Conservation (phyloP, 2,888 invertebrate genomes). For the Limnephilus rhombicus region DNA sequence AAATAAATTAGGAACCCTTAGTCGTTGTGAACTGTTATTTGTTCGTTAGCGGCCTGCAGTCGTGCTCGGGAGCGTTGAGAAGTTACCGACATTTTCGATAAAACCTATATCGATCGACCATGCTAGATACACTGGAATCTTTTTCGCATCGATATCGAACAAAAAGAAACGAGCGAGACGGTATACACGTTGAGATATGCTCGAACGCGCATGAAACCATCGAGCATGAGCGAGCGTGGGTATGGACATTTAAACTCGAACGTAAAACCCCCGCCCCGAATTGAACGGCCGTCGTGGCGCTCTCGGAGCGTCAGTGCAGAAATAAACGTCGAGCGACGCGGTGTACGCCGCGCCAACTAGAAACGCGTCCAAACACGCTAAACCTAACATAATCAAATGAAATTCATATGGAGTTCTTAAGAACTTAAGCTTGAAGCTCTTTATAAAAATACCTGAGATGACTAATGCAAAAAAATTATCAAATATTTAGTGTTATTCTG, state of each 20-base stretch:
- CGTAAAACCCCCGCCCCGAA: not conserved
- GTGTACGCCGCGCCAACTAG: not conserved
- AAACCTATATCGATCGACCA: no score
- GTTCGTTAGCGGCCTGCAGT: no score
- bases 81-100: no score
- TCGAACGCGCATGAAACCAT: no score
- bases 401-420: not conserved
- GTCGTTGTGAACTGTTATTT: no score
- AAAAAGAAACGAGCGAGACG: no score
- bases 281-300: slow-evolving; percentile 22
- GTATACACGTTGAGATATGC: no score
- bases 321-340: slow-evolving; percentile 18
- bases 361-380: not conserved
- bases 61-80: no score
- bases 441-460: not conserved
- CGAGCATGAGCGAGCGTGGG: no score
- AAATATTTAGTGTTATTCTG: not conserved
- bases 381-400: not conserved
- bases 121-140: no score
- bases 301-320: slow-evolving; percentile 26
- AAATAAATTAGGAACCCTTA: no score
- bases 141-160: no score
- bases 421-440: not conserved
- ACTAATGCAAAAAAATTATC: not conserved
- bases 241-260: not conserved